These are phyloP conservation scores for Sorex fumeus DNA, from an alignment of 2,113 vertebrate species.

Conservation along the genomic window DNA sequence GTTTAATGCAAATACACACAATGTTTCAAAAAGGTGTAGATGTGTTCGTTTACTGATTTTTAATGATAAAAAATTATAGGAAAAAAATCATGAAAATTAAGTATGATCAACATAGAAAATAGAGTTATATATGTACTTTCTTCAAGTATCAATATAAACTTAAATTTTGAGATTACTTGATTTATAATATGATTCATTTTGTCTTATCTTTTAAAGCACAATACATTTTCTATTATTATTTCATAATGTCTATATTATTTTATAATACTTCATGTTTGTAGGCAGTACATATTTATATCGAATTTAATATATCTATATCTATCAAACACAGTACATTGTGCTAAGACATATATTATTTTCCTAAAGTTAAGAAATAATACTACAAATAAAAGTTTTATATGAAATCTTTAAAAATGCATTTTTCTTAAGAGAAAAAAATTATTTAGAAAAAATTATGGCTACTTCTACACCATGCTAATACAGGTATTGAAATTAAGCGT, in stretches of 20 bases:
- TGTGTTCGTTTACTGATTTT: background rate
- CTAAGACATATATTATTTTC: background rate
- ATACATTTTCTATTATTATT: too few relatives aligned
- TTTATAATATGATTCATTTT: background rate
- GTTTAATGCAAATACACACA: slow-evolving; percentile 18
- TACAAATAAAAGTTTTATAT: background rate
- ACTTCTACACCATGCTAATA: background rate
- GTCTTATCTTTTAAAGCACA: background rate
- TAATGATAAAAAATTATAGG: background rate
- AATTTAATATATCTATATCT: too few relatives aligned
- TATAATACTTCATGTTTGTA: too few relatives aligned
- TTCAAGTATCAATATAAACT: slow-evolving; percentile 39
- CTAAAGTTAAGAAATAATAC: background rate
- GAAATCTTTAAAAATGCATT: background rate
- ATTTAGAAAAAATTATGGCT: background rate
- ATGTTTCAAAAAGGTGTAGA: background rate
- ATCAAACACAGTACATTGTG: too few relatives aligned
- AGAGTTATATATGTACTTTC: background rate
- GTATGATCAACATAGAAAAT: too few relatives aligned
- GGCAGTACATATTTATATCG: too few relatives aligned
- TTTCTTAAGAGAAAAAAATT: background rate
- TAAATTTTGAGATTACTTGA: background rate
- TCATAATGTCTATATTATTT: too few relatives aligned
- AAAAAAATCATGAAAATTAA: background rate
- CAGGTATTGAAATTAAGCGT: background rate